Conservation (phyloP, 2,797 vertebrate species). For the Podargus strigoides region DNA sequence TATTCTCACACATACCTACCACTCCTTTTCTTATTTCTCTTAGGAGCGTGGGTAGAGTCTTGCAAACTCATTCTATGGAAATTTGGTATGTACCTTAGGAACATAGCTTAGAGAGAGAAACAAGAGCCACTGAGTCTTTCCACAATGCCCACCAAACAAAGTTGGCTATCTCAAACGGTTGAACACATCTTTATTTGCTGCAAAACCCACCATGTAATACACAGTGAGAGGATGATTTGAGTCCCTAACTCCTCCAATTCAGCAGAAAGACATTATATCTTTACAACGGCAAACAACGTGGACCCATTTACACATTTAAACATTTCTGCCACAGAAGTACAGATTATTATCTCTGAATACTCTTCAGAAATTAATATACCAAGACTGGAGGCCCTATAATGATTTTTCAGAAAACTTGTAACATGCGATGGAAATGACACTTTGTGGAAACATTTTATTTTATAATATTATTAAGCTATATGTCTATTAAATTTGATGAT, state of each 20-base stretch:
- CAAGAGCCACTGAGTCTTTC: not conserved
- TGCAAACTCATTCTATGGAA: not conserved
- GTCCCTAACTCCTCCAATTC: not conserved
- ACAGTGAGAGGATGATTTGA: not conserved
- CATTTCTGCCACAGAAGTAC: not conserved
- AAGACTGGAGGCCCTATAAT: not conserved
- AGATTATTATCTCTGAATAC: not conserved
- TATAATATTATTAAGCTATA: not conserved
- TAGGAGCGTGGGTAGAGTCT: rapidly evolving
- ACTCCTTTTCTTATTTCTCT: not conserved
- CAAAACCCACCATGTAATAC: not conserved
- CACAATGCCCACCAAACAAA: not conserved
- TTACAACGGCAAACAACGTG: not conserved
- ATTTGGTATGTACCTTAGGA: not conserved
- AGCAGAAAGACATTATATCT: not conserved
- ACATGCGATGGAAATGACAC: not conserved
- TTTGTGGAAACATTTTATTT: not conserved
- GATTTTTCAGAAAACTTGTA: not conserved
- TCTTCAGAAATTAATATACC: not conserved
- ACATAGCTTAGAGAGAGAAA: not conserved
- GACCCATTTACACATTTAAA: not conserved
- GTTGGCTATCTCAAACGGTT: not conserved
- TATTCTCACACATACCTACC: not conserved
- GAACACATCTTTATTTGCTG: not conserved
- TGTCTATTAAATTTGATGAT: not conserved